These are phyloP conservation scores for Harmothoe impar DNA, from an alignment of 2,888 invertebrate species.

Conservation along the genomic window DNA sequence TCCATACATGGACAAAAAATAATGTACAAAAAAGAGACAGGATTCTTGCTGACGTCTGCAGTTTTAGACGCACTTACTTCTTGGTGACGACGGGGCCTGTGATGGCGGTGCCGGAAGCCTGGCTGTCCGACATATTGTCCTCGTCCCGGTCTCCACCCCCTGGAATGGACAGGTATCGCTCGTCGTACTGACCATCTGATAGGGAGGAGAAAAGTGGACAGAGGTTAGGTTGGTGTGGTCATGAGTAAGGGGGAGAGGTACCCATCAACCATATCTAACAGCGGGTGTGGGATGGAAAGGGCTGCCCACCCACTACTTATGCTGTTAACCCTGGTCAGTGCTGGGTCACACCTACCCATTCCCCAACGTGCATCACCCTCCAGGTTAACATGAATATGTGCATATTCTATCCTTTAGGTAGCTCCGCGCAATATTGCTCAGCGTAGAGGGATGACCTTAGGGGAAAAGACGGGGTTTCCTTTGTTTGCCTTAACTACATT, in stretches of 20 bases:
- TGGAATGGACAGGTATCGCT: constrained; percentile 61
- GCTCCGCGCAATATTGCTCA: too few relatives aligned
- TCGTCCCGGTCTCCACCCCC: constrained; percentile 59
- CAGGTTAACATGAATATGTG: neutral
- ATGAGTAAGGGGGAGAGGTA: too few relatives aligned
- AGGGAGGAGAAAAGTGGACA: neutral
- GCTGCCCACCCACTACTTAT: neutral
- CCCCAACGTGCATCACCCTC: neutral
- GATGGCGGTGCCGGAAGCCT: constrained; percentile 67
- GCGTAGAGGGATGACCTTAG: too few relatives aligned
- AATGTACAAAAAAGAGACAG: too few relatives aligned
- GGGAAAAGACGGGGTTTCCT: too few relatives aligned
- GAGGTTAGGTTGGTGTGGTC: neutral
- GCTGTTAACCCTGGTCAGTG: neutral
- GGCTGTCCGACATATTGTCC: constrained; percentile 65
- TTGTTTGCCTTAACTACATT: too few relatives aligned
- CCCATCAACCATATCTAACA: neutral
- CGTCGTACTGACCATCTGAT: constrained; percentile 58
- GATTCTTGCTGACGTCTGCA: constrained; percentile 11
- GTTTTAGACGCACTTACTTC: constrained; percentile 48
- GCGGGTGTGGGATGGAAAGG: neutral
- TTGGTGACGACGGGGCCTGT: constrained; percentile 65
- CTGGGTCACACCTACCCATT: neutral
- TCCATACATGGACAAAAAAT: neutral
- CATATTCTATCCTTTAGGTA: too few relatives aligned